Percentiles rank a stretch among this genome's conserved stretches.
These are phyloP conservation scores for Jacana jacana DNA, from an alignment of 2,113 vertebrate genomes.

Conservation along the genomic window DNA sequence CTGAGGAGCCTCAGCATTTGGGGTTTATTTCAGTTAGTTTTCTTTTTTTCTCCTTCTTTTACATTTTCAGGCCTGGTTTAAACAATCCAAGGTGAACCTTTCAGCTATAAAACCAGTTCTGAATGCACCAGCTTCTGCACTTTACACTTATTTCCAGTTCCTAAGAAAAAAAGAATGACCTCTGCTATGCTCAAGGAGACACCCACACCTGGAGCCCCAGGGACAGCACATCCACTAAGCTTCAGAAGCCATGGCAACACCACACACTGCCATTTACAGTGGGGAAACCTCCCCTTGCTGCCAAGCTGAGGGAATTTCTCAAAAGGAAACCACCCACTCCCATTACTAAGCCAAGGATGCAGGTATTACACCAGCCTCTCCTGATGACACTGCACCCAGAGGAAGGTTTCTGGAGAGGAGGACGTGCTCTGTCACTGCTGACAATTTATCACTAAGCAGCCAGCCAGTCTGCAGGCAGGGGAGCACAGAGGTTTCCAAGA, in stretches of 20 bases:
- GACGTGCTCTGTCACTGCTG: not conserved
- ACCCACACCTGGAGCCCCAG: not conserved
- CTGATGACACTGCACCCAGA: not conserved
- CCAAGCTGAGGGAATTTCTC: not conserved
- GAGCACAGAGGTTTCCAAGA: not conserved
- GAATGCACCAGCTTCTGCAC: not conserved
- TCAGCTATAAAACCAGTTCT: not conserved
- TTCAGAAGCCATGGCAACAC: not conserved
- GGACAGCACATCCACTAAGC: not conserved
- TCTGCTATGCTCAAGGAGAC: not conserved
- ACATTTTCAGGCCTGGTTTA: not conserved
- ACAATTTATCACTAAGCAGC: not conserved
- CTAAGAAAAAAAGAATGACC: not conserved
- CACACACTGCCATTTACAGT: not conserved
- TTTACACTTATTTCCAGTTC: not conserved
- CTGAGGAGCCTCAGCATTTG: not conserved
- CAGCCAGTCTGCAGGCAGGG: not conserved
- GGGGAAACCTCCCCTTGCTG: not conserved
- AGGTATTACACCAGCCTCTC: not conserved
- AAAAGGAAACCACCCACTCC: not conserved
- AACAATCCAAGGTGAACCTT: not conserved
- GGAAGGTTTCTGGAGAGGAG: conserved; percentile 6
- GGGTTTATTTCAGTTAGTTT: not conserved
- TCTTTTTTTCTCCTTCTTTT: not conserved
- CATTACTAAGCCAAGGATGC: not conserved